Conservation (phyloP, 2,888 invertebrate genomes). For the Noctuana brunneofusca region DNA sequence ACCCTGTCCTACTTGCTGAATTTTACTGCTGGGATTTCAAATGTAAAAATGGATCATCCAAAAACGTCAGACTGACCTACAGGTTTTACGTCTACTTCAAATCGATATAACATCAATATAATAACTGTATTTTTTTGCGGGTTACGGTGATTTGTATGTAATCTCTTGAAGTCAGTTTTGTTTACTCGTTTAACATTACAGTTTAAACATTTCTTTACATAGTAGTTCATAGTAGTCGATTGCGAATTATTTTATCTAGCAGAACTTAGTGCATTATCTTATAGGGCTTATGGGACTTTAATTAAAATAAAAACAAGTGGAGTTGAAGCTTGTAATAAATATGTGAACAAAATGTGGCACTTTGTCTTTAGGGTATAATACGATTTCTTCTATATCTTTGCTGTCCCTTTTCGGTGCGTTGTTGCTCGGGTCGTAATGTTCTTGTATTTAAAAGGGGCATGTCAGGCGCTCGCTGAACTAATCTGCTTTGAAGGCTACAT, state of each 20-base stretch:
- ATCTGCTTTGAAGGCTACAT: conserved; percentile 41
- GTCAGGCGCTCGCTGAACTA: conserved; percentile 32
- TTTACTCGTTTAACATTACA: background rate
- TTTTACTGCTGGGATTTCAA: conserved; percentile 40
- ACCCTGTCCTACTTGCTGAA: conserved; percentile 50
- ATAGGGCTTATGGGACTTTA: background rate
- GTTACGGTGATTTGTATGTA: background rate
- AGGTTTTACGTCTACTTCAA: too few relatives aligned
- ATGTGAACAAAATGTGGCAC: background rate
- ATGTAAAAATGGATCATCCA: conserved; percentile 7
- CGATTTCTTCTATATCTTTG: background rate
- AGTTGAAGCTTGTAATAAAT: background rate
- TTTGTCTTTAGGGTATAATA: background rate
- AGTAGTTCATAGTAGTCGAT: background rate
- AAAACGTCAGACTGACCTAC: background rate
- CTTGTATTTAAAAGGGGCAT: conserved; percentile 12
- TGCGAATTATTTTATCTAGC: too few relatives aligned
- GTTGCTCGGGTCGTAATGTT: background rate
- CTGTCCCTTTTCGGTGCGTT: conserved; percentile 4
- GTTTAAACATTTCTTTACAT: background rate
- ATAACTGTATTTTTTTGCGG: too few relatives aligned
- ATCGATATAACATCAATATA: too few relatives aligned
- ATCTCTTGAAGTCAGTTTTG: background rate
- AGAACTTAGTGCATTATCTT: background rate
- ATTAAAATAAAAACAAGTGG: background rate